Evolutionary conservation across 2,113 vertebrate species (phyloP).

Genomic region (Dermatemys mawii): DNA sequence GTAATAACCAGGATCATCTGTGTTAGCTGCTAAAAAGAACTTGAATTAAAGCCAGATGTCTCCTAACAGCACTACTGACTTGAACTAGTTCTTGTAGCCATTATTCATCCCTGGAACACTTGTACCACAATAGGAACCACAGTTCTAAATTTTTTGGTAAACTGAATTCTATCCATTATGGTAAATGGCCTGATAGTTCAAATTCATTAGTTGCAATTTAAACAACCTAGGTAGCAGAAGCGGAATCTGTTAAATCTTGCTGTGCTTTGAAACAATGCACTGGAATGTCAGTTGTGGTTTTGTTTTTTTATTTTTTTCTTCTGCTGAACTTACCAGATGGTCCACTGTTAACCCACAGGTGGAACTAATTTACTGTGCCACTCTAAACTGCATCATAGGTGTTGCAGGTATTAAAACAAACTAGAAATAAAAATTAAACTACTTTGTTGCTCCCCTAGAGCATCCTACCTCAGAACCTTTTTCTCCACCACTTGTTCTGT

Average conservation of each 20-base stretch:
- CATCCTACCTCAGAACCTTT: constrained; percentile 54
- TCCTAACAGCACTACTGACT: constrained; percentile 40
- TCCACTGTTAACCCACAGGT: constrained; percentile 14
- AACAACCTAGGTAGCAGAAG: background rate
- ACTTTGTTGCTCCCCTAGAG: constrained; percentile 19
- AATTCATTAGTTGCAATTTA: constrained; percentile 12
- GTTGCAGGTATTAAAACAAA: constrained; percentile 26
- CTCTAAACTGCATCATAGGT: background rate
- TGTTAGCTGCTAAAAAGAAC: constrained; percentile 27
- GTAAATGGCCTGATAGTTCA: background rate
- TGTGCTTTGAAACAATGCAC: constrained; percentile 24
- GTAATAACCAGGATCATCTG: constrained; percentile 8
- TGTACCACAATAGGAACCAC: background rate
- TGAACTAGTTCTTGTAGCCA: constrained; percentile 3
- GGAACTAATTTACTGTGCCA: background rate
- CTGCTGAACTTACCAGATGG: background rate
- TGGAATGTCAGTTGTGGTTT: constrained; percentile 8
- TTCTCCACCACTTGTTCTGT: constrained; percentile 22
- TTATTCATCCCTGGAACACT: background rate
- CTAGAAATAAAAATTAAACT: too few species aligned
- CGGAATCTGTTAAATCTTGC: background rate
- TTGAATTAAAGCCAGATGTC: constrained; percentile 23
- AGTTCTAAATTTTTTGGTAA: background rate
- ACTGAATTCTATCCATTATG: background rate
- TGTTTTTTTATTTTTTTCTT: background rate